phyloP scores from a whole-genome alignment of 2,113 vertebrate genomes.

The Fulica atra region DNA sequence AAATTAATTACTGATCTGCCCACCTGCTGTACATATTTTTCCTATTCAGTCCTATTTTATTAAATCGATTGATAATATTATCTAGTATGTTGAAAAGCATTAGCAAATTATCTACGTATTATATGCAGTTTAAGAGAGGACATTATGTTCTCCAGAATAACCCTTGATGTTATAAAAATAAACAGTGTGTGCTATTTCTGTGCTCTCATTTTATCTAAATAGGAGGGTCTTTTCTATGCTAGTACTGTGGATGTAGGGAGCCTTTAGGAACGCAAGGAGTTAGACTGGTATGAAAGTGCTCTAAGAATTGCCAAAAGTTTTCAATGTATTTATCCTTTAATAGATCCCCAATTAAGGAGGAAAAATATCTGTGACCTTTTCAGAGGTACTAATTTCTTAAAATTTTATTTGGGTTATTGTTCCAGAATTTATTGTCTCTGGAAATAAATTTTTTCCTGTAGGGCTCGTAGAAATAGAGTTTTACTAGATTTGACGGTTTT shows the following conservation, averaged over 20 bases:
- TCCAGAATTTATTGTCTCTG: neutral
- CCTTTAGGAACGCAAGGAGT: neutral
- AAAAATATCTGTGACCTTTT: neutral
- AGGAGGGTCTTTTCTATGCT: neutral
- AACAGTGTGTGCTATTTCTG: neutral
- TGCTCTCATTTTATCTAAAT: neutral
- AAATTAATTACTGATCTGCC: neutral
- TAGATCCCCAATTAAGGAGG: neutral
- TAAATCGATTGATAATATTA: neutral
- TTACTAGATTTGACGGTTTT: neutral
- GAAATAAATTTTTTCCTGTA: neutral
- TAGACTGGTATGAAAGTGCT: neutral
- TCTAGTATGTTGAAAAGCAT: neutral
- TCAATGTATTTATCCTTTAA: neutral
- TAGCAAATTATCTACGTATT: neutral
- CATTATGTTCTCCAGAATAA: neutral
- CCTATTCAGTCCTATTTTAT: neutral
- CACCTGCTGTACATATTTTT: neutral
- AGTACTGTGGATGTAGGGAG: neutral
- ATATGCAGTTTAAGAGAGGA: neutral
- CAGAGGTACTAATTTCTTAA: neutral
- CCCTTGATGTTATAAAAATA: neutral
- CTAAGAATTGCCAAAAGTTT: neutral
- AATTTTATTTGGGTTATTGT: neutral
- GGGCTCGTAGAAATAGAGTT: neutral